These are phyloP conservation scores for Hippocampus guttulatus DNA, from an alignment of 2,113 vertebrate genomes.

Conservation along the genomic window DNA sequence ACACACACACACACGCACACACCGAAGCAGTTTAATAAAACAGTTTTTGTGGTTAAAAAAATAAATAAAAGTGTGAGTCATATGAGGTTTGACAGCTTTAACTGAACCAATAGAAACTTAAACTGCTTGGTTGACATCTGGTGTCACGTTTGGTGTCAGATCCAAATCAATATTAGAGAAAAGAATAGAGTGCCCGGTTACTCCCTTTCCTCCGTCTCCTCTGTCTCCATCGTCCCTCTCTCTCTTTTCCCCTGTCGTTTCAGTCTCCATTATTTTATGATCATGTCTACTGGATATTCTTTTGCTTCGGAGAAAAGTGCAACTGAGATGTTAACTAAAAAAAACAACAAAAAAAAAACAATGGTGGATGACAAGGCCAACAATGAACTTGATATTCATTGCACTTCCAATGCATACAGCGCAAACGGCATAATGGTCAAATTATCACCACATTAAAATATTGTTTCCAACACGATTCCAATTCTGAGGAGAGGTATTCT, in stretches of 20 bases:
- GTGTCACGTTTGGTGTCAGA: slow-evolving; percentile 56
- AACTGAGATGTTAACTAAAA: background rate
- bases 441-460: background rate
- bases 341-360: background rate
- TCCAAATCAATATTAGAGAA: slow-evolving; percentile 75
- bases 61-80: slow-evolving; percentile 9
- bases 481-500: background rate
- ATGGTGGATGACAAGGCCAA: background rate
- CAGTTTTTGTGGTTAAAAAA: background rate
- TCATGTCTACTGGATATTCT: background rate
- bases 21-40: too few relatives aligned
- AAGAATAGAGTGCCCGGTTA: slow-evolving; percentile 44
- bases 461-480: background rate
- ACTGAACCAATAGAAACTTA: slow-evolving; percentile 60
- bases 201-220: slow-evolving; percentile 44
- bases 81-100: slow-evolving; percentile 57
- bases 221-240: slow-evolving; percentile 25
- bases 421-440: background rate
- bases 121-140: slow-evolving; percentile 64
- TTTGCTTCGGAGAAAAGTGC: background rate
- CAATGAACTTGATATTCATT: background rate
- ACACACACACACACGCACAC: too few relatives aligned
- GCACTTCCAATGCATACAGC: background rate
- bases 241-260: background rate
- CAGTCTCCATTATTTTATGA: background rate